These are phyloP conservation scores for Botia kubotai DNA, from an alignment of 2,797 vertebrate genomes.

Conservation along the genomic window DNA sequence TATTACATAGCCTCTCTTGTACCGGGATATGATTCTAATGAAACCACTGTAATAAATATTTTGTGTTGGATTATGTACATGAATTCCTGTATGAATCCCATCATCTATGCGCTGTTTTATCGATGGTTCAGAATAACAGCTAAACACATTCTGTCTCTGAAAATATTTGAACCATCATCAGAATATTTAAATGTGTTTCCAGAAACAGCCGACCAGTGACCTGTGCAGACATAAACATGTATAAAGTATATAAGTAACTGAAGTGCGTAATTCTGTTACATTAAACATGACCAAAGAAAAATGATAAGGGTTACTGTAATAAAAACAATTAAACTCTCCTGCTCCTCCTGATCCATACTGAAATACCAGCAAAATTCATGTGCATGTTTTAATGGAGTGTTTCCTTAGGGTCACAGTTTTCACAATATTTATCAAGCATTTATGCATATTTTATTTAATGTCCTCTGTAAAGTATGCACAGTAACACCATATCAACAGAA, in stretches of 20 bases:
- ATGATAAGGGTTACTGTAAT: no score
- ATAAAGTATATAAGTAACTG: no score
- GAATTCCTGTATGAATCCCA: constrained; percentile 69
- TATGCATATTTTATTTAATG: not conserved
- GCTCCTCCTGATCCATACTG: no score
- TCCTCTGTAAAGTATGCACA: not conserved
- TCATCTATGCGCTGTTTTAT: constrained; percentile 70
- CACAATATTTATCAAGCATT: not conserved
- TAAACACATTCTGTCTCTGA: constrained; percentile 61
- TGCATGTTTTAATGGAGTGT: no score
- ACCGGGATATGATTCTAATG: constrained; percentile 10
- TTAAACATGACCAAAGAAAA: not conserved
- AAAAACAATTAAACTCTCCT: no score
- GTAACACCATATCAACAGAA: no score
- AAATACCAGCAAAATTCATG: no score
- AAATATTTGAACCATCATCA: constrained; percentile 12
- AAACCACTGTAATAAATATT: constrained; percentile 34
- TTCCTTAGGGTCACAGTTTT: no score
- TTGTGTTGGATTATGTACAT: constrained; percentile 63
- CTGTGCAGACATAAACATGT: not conserved
- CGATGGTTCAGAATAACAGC: constrained; percentile 69
- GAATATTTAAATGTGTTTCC: constrained; percentile 10
- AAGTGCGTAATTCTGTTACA: not conserved
- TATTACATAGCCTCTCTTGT: constrained; percentile 61
- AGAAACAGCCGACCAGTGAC: not conserved